These are phyloP conservation scores for Epinephelus moara DNA, from an alignment of 2,113 vertebrate genomes.

Conservation along the genomic window DNA sequence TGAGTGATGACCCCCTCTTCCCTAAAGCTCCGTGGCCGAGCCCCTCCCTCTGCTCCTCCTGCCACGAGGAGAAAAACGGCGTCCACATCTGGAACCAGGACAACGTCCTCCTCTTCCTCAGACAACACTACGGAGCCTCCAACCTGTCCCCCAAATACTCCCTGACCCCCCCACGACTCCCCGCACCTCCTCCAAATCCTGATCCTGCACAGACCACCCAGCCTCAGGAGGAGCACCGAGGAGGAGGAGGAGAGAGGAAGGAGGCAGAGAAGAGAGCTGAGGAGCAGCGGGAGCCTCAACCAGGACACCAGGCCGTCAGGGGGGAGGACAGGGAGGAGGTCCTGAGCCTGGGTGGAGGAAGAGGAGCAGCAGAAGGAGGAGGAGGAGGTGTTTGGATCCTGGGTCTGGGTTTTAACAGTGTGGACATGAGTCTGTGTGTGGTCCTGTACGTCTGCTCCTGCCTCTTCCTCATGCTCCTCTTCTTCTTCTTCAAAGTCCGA, in stretches of 20 bases:
- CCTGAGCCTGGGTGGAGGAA: neutral
- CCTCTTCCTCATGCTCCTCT: constrained; percentile 94
- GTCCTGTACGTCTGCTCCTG: constrained; percentile 91
- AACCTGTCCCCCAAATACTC: constrained; percentile 86
- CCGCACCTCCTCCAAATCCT: neutral
- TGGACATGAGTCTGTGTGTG: constrained; percentile 98
- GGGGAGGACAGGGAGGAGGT: constrained; percentile 2
- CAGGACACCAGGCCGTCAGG: neutral
- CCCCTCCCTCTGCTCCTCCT: constrained; percentile 89
- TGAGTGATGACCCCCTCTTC: constrained; percentile 92
- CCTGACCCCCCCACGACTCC: neutral
- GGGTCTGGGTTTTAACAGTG: constrained; percentile 92
- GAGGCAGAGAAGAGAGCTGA: neutral
- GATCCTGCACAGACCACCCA: neutral
- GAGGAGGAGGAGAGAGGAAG: constrained; percentile 8
- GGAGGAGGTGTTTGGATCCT: constrained; percentile 81
- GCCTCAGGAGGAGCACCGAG: constrained; percentile 14
- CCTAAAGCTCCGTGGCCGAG: constrained; percentile 94
- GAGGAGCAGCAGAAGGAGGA: neutral
- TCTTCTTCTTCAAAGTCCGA: constrained; percentile 92
- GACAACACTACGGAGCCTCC: constrained; percentile 83
- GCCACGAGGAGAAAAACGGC: constrained; percentile 90
- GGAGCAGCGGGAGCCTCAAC: neutral
- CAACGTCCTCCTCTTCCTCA: constrained; percentile 89
- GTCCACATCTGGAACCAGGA: constrained; percentile 90